Conservation (phyloP, 2,113 vertebrate species). For the Pelecanus crispus region DNA sequence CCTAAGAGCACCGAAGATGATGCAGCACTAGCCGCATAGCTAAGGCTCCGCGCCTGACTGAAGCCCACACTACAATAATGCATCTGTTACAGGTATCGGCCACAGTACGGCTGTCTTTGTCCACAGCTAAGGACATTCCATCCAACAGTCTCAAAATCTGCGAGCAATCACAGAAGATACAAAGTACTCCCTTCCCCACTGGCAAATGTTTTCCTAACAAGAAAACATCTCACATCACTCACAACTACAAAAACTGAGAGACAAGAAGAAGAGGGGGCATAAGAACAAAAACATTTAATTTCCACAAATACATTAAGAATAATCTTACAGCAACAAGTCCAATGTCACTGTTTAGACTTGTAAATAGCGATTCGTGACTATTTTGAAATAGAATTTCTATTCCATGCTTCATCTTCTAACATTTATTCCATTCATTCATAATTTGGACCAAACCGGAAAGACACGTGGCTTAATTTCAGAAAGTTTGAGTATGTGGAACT, state of each 20-base stretch:
- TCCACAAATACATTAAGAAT: not conserved
- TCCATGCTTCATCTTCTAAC: not conserved
- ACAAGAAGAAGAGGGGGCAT: not conserved
- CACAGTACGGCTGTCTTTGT: not conserved
- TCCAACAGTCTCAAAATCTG: not conserved
- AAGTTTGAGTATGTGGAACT: not conserved
- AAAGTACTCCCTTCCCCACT: not conserved
- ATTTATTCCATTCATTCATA: not conserved
- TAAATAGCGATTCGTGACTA: not conserved
- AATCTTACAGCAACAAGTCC: not conserved
- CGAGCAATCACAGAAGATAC: not conserved
- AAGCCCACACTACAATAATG: not conserved
- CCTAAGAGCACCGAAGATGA: too few species aligned
- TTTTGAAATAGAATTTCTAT: not conserved
- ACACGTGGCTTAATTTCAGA: not conserved
- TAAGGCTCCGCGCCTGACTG: not conserved
- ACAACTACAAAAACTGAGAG: not conserved
- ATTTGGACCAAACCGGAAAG: not conserved
- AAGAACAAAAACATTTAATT: not conserved
- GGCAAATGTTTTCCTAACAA: not conserved
- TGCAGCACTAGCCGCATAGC: accelerated
- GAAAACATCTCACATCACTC: not conserved
- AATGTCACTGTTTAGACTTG: not conserved
- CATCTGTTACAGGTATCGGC: not conserved
- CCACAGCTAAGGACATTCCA: accelerated